phyloP scores from a whole-genome alignment of 2,113 vertebrate genomes.

The Pelecanoides urinatrix region DNA sequence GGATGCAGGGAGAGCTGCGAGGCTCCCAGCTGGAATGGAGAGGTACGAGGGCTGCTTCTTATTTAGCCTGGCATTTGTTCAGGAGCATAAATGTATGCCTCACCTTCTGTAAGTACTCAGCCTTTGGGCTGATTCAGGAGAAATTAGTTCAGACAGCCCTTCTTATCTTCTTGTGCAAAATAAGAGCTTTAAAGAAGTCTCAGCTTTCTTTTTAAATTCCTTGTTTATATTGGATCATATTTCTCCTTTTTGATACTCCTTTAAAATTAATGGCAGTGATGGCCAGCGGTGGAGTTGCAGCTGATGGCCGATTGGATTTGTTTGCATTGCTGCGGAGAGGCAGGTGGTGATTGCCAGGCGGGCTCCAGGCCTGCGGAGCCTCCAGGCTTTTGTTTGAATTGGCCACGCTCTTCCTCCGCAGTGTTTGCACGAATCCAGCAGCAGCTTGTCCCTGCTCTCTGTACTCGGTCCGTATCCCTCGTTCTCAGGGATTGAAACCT shows the following conservation, averaged over 20 bases:
- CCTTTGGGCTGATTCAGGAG: neutral
- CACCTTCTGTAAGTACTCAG: neutral
- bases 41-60: neutral
- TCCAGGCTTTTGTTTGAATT: neutral
- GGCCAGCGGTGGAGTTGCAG: accelerated
- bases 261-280: accelerated
- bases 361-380: neutral
- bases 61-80: neutral
- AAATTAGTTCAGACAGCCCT: neutral
- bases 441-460: neutral
- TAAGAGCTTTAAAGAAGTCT: neutral
- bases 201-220: neutral
- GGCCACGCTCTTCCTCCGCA: accelerated
- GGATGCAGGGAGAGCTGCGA: neutral
- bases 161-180: neutral
- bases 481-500: neutral
- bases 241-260: neutral
- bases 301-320: neutral
- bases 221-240: neutral
- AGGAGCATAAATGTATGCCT: neutral
- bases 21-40: neutral
- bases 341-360: neutral
- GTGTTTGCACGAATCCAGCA: neutral
- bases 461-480: accelerated
- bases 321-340: neutral